Evolutionary conservation across 2,888 invertebrate genomes (phyloP).

Genomic region (Ashinkailepas kermadecensis): DNA sequence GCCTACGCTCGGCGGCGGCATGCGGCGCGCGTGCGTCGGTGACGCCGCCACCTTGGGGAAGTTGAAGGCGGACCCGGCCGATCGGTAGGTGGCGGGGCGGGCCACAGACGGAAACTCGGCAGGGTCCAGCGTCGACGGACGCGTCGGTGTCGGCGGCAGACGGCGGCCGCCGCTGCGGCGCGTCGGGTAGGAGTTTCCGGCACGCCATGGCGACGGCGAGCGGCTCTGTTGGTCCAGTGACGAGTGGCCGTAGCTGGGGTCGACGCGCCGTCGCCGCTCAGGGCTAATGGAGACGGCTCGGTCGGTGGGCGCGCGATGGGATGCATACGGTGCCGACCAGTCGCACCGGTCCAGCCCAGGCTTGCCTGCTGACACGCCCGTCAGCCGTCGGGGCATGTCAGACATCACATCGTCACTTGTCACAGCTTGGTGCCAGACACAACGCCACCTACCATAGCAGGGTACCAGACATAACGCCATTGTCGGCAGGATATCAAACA

Average conservation of each 20-base stretch:
- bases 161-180: conserved; percentile 63
- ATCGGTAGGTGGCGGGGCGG: conserved; percentile 27
- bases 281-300: conserved; percentile 77
- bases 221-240: conserved; percentile 45
- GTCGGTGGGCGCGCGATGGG: conserved; percentile 50
- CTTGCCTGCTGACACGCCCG: background rate
- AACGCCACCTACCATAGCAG: too few relatives aligned
- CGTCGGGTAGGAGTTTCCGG: conserved; percentile 51
- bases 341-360: background rate
- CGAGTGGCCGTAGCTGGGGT: conserved; percentile 40
- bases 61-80: conserved; percentile 51
- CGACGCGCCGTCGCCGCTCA: conserved; percentile 39
- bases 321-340: background rate
- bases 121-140: conserved; percentile 73
- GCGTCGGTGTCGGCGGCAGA: conserved; percentile 82
- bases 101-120: conserved; percentile 29
- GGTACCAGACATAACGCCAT: too few relatives aligned
- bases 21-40: conserved; percentile 62
- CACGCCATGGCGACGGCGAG: conserved; percentile 38
- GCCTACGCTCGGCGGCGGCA: conserved; percentile 37
- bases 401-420: too few relatives aligned
- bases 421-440: too few relatives aligned
- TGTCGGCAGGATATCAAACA: too few relatives aligned
- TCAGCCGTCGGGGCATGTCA: background rate
- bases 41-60: conserved; percentile 91